phyloP scores from a whole-genome alignment of 2,113 vertebrate genomes.

The Hyaena hyaena region DNA sequence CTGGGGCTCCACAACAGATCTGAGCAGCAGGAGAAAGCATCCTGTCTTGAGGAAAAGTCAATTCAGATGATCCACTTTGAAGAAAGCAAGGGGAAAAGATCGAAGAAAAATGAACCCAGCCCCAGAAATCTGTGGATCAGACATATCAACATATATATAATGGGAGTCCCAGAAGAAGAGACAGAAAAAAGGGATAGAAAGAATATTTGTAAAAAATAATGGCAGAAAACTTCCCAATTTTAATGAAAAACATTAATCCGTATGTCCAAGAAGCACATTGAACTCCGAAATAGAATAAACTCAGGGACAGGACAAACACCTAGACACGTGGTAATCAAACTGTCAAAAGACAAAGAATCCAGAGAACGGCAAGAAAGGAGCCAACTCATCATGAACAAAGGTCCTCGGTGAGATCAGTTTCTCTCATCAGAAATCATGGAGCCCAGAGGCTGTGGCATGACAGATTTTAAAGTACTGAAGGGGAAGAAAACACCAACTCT shows the following conservation, averaged over 20 bases:
- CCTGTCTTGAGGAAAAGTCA: background rate
- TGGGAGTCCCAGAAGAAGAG: background rate
- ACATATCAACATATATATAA: background rate
- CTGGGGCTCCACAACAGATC: background rate
- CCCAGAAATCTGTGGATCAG: background rate
- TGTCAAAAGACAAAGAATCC: background rate
- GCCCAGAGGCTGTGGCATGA: background rate
- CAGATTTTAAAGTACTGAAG: background rate
- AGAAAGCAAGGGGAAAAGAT: background rate
- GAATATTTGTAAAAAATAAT: constrained; percentile 4
- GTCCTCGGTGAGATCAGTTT: background rate
- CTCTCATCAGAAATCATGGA: background rate
- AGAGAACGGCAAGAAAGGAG: background rate
- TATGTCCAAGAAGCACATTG: background rate
- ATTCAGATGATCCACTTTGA: background rate
- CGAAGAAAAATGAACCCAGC: background rate
- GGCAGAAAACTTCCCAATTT: background rate
- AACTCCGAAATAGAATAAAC: background rate
- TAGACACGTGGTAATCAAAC: background rate
- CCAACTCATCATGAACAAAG: background rate
- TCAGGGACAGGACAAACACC: background rate
- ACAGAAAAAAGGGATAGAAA: background rate
- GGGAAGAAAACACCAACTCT: too few species aligned
- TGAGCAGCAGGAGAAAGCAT: background rate
- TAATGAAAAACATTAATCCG: background rate